Evolutionary conservation across 2,113 vertebrate genomes (phyloP), one percentile per base, ranked within the genome.

Genomic region (Ardeotis arabs): DNA sequence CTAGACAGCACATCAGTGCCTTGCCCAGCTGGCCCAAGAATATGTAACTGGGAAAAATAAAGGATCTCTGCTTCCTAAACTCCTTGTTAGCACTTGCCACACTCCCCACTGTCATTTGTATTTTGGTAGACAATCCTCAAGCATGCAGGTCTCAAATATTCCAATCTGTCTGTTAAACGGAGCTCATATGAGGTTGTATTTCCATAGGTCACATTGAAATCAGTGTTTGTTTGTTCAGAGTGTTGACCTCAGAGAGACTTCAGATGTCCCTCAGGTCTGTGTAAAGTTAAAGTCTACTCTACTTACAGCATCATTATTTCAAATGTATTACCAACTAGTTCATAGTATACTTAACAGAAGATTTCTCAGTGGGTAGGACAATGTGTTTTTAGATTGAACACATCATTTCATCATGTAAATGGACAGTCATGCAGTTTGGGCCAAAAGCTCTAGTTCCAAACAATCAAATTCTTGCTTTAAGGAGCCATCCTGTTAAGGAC

Each of bases 1-100:
- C 93, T 93, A 95, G 77, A 92, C 90, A 87, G 81, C 45, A 91
- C 58, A 91, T 95, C 87, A 96, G 44, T 85, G 56, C 35, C 70
- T 85, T 80, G 35, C 31, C 24, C 25, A 68, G 55, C 31, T 12
- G 10, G 35, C 45, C 29, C 25, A 60, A 74, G 37, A 89, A 75
- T 78, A 37, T n/a, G 13, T 47, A 79, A 73, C 56, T 60, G 53
- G 64, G 41, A 81, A 93, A 91, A 58, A 69, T 33, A 74, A 92
- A 90, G 21, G 18, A 78, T 68, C 10, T 37, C 47, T 94, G 52
- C 52, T 93, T 83, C 29, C 69, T 78, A 47, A 77, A 85, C 12
- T 62, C 19, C 21, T 25, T 84, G 41, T 39, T 41, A 55, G 66
- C 59, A 56, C 23, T 89, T 83, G 37, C 49, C 45, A 66, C 27